Conservation (phyloP, 53 echinoderm and acorn worm genomes). For the Paracentrotus lividus region DNA sequence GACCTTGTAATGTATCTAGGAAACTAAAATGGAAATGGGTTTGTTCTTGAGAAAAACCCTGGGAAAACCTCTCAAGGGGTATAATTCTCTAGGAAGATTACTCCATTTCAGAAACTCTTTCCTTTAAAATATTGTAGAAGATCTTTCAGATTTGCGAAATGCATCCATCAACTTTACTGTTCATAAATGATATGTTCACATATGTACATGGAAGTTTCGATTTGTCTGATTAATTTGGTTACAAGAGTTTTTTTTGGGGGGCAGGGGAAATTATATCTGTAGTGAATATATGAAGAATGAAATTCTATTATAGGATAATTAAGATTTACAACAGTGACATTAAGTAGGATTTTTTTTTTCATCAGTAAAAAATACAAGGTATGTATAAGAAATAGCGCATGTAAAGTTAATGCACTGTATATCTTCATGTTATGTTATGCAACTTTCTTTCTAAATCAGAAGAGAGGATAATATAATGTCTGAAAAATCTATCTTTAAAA, state of each 20-base stretch:
- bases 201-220: neutral
- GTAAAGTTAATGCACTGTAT: too few relatives aligned
- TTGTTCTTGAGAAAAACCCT: conserved; percentile 30
- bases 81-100: conserved; percentile 39
- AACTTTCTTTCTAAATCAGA: too few relatives aligned
- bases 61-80: neutral
- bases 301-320: too few relatives aligned
- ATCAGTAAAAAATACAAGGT: too few relatives aligned
- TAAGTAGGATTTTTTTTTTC: too few relatives aligned
- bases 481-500: too few relatives aligned
- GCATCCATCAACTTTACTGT: neutral
- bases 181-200: neutral
- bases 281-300: too few relatives aligned
- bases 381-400: too few relatives aligned
- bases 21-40: conserved; percentile 18
- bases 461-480: too few relatives aligned
- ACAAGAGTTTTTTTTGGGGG: neutral
- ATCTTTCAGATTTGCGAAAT: neutral
- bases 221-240: neutral
- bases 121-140: neutral
- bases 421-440: too few relatives aligned
- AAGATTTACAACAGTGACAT: too few relatives aligned
- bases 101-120: neutral
- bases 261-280: too few relatives aligned
- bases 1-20: conserved; percentile 41